Conservation (phyloP, 2,113 vertebrate genomes). For the Arvicanthis niloticus region DNA sequence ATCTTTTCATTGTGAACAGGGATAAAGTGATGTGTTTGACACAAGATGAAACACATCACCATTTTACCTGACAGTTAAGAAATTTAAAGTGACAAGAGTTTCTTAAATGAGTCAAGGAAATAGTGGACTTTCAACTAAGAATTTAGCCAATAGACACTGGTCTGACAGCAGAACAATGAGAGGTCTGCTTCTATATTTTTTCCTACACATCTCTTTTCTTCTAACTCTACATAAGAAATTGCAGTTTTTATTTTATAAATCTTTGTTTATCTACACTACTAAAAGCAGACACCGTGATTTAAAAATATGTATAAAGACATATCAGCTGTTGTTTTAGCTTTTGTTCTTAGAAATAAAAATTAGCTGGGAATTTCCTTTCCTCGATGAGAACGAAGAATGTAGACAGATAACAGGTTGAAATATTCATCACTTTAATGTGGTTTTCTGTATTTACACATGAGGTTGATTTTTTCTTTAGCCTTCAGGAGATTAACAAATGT, state of each 20-base stretch:
- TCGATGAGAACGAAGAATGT: not conserved
- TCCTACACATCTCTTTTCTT: not conserved
- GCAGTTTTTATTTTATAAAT: not conserved
- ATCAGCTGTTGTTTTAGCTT: not conserved
- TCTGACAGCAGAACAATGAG: not conserved
- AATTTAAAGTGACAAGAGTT: conserved; percentile 77
- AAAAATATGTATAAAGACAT: not conserved
- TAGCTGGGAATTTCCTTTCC: not conserved
- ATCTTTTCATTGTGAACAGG: conserved; percentile 75
- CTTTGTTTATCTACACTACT: not conserved
- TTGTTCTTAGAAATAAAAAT: conserved; percentile 32
- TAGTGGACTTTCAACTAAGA: conserved; percentile 58
- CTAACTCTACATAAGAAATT: not conserved
- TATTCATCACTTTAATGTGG: not conserved
- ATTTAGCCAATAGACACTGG: not conserved
- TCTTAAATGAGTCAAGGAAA: conserved; percentile 54
- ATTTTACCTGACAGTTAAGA: conserved; percentile 70
- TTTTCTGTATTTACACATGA: conserved; percentile 39
- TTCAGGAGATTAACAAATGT: not conserved
- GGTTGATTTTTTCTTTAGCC: not conserved
- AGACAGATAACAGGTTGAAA: not conserved
- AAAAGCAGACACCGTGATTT: conserved; percentile 5
- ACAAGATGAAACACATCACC: conserved; percentile 77
- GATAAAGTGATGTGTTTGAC: conserved; percentile 73
- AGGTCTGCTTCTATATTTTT: not conserved